Evolutionary conservation across 2,888 invertebrate species (phyloP), one percentile per base, ranked within the genome.

Genomic region (Acrobasis suavella): DNA sequence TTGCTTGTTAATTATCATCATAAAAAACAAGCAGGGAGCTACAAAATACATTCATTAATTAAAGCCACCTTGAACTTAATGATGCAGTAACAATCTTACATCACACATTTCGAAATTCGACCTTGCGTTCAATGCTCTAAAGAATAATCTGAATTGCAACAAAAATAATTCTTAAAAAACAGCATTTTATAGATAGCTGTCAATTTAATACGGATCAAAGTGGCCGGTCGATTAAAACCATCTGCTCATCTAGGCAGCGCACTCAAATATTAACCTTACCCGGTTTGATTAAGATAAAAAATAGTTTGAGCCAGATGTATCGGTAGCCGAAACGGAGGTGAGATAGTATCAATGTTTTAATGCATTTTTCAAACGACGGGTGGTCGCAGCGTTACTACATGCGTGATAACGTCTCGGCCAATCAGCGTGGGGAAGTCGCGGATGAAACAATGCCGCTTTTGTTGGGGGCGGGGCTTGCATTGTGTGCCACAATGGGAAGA

Each of bases 401-500:
- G 70, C 65, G 58, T 63, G 64, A 59, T 50, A 50, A 16, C 65
- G 66, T 81, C 77, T 79, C 79, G 61, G 69, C 91, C 91, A 91
- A 91, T 91, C 73, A 74, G 72, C 69, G 60, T 65, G 64, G 64
- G 65, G 67, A 69, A 66, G 69, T 72, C 72, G 69, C 72, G 81
- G 86, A 90, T 91, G 89, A 91, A 90, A 91, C 92, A 91, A 91
- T 71, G 79, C 89, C 82, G 86, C 78, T 77, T 83, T 82, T 84
- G 85, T 81, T 77, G 74, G 72, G 85, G 91, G 90, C 87, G 88
- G 72, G 81, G 89, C 83, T 65, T 74, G 70, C 77, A 69, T 92
- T 91, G 91, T 92, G 75, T 73, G 73, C 84, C 67, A 91, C 92
- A 92, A 91, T 91, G 81, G 92, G 87, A 89, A 86, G 91, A 89